Base-by-base conservation (phyloP, 2,113 vertebrate species). In the Corythornis vintsioides region DNA sequence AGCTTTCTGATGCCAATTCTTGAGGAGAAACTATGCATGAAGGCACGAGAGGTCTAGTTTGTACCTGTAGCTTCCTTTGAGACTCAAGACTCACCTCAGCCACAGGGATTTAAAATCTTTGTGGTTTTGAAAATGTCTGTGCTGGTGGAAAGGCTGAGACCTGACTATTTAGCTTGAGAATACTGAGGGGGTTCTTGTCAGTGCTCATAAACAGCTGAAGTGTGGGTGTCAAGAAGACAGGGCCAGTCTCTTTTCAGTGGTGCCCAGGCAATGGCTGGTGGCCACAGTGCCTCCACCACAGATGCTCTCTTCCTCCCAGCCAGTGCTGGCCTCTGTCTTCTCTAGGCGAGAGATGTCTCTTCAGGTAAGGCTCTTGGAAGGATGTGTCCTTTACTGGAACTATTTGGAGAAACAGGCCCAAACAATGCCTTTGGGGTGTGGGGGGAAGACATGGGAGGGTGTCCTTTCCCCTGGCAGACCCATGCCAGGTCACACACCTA, bases 381-480 rank as follows among this genome's bases (percentile, higher is more conserved):
- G 38, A 67, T 20, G 5, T 8, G 35, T 59, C 33, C 40, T 74
- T 50, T 17, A 11, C 0, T 2, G 57, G 43, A 38, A 4, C 66
- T 78, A 9, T 16, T 38, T 33, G 48, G 56, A 53, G 43, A 59
- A 64, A 63, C 2, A 2, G 43, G 5, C 45, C 26, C 50, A 42
- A 64, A 64, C 0, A 0, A 26, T 29, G 22, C 4, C 7, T 60
- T 53, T 16, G 25, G 21, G 26, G 11, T 3, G 1, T 5, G 11
- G 18, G 17, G 40, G 4, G 13, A 80, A 50, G 40, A 20, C 1
- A 4, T 3, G 1, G 64, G 40, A 56, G 28, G 20, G 10, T 8
- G 5, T 2, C 10, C 16, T 17, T 48, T 40, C 10, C 14, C 35
- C 35, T 69, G 20, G 48, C 42, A 90, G n/a, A 15, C 3, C 21